Evolutionary conservation across 2,113 vertebrate species (phyloP).

Genomic region (Gila orcuttii): DNA sequence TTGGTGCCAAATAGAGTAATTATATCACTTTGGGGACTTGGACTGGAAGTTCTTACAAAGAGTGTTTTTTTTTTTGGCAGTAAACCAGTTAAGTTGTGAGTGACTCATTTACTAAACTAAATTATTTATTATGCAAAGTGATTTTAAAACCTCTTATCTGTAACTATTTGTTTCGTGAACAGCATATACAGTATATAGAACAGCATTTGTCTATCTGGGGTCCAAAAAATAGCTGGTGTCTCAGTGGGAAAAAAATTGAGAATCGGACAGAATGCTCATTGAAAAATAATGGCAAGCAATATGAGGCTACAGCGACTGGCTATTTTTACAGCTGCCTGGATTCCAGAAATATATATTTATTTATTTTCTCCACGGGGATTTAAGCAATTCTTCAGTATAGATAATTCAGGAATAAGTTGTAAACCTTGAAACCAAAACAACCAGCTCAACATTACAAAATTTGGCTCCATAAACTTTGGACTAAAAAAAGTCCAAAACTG

Average conservation of each 20-base stretch:
- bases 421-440: conserved; percentile 10
- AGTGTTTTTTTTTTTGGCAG: background rate
- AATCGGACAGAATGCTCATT: background rate
- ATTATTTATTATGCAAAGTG: background rate
- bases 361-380: conserved; percentile 5
- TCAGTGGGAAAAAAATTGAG: background rate
- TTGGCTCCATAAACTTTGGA: background rate
- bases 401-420: background rate
- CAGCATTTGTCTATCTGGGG: background rate
- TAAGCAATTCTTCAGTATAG: background rate
- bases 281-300: conserved; percentile 9
- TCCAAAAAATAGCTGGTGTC: background rate
- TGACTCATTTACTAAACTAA: background rate
- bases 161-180: too few species aligned
- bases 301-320: background rate
- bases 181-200: background rate
- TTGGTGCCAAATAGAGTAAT: background rate
- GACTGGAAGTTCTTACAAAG: background rate
- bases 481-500: background rate
- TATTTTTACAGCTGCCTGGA: background rate
- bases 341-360: background rate
- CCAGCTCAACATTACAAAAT: background rate
- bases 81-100: background rate
- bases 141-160: background rate
- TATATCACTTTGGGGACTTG: background rate